phyloP scores from a whole-genome alignment of 2,888 invertebrate species.

The Lampropteryx suffumata region DNA sequence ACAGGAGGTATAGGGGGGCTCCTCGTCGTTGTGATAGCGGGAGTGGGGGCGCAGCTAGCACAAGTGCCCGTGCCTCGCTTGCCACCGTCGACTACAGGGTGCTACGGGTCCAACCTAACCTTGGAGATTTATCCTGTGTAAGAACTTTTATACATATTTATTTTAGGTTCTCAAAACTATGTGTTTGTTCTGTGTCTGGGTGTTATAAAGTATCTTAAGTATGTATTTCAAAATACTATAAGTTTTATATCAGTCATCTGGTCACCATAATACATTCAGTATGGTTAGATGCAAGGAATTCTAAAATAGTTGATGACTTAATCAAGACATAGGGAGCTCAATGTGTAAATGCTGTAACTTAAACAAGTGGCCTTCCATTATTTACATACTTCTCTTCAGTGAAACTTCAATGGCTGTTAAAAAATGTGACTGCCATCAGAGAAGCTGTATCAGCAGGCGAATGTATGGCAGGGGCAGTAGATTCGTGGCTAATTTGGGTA shows the following conservation, averaged over 20 bases:
- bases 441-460: conserved; percentile 86
- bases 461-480: conserved; percentile 94
- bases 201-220: too few species aligned
- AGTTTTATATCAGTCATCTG: too few species aligned
- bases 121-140: conserved; percentile 50
- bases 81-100: conserved; percentile 78
- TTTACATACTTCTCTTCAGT: conserved; percentile 98
- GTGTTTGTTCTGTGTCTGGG: too few species aligned
- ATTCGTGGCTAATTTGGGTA: conserved; percentile 98
- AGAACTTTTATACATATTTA: conserved; percentile 26
- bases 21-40: conserved; percentile 84
- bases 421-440: conserved; percentile 90
- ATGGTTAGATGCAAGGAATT: conserved; percentile 96
- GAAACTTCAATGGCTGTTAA: conserved; percentile 96
- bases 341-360: conserved; percentile 65
- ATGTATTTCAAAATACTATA: too few species aligned
- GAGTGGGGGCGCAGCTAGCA: conserved; percentile 86
- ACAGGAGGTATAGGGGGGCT: conserved; percentile 84
- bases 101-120: conserved; percentile 68
- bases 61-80: conserved; percentile 65
- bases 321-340: conserved; percentile 64
- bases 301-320: conserved; percentile 90
- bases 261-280: too few species aligned
- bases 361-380: conserved; percentile 93
- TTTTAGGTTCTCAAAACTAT: too few species aligned